phyloP scores from a whole-genome alignment of 2,113 vertebrate genomes.

The Coregonus clupeaformis region DNA sequence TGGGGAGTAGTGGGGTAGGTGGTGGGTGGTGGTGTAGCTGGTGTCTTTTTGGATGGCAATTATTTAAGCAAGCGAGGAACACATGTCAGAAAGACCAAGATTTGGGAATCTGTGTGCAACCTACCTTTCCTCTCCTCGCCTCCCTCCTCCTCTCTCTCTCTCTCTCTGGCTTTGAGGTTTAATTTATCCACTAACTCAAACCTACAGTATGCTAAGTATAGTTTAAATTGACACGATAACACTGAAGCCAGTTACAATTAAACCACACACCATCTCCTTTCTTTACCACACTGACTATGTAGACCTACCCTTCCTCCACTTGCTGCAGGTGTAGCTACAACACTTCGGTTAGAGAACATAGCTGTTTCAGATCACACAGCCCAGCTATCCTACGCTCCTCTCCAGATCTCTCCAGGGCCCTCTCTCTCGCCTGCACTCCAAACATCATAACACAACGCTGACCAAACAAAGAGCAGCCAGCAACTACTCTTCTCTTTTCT shows the following conservation, averaged over 20 bases:
- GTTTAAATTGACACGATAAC: neutral
- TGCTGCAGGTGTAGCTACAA: neutral
- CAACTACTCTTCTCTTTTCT: neutral
- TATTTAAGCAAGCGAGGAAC: neutral
- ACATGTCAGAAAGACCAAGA: constrained; percentile 14
- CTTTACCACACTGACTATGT: neutral
- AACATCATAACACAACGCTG: constrained; percentile 4
- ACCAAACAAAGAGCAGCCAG: constrained; percentile 11
- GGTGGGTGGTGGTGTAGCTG: neutral
- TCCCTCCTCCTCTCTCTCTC: constrained; percentile 4
- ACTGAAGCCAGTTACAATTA: neutral
- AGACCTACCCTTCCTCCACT: neutral
- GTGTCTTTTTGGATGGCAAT: neutral
- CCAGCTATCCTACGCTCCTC: neutral
- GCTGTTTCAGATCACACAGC: constrained; percentile 9
- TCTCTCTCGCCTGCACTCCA: neutral
- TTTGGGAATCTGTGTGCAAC: constrained; percentile 13
- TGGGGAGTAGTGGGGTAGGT: neutral
- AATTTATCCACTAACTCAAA: neutral
- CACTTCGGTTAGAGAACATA: constrained; percentile 8
- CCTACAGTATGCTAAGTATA: neutral
- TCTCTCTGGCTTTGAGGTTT: neutral
- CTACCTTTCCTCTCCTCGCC: neutral
- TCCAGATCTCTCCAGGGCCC: constrained; percentile 8
- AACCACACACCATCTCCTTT: neutral